These are phyloP conservation scores for Campoletis sonorensis DNA, from an alignment of 1,140 invertebrate genomes.

Conservation along the genomic window DNA sequence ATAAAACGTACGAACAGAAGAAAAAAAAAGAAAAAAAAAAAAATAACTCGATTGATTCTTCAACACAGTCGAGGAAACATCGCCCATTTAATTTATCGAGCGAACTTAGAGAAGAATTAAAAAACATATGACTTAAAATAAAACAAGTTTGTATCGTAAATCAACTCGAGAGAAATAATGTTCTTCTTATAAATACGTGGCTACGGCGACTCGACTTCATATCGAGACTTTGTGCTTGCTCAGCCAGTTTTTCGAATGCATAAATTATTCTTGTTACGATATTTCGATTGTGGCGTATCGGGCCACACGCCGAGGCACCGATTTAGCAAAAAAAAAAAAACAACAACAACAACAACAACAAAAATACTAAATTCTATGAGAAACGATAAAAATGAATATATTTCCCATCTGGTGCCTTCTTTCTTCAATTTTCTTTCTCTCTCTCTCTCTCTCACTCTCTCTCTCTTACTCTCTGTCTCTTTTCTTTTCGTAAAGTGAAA, in stretches of 20 bases:
- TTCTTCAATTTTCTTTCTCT: background rate
- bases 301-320: conserved; percentile 8
- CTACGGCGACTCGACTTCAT: conserved; percentile 16
- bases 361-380: conserved; percentile 9
- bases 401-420: background rate
- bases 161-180: conserved; percentile 12
- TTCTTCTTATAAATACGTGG: conserved; percentile 23
- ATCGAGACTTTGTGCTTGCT: conserved; percentile 26
- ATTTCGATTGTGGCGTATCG: conserved; percentile 17
- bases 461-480: background rate
- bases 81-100: conserved; percentile 24
- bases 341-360: too few species aligned
- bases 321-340: background rate
- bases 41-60: conserved; percentile 18
- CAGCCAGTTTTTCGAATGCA: conserved; percentile 24
- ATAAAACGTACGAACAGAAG: background rate
- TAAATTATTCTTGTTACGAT: conserved; percentile 25
- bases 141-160: conserved; percentile 20
- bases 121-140: background rate
- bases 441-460: background rate
- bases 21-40: background rate
- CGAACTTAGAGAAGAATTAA: background rate
- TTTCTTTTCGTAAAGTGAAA: conserved; percentile 33
- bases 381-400: background rate
- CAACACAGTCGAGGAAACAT: conserved; percentile 21